Base-by-base conservation (phyloP, 2,888 invertebrate species). In the Hybos culiciformis region DNA sequence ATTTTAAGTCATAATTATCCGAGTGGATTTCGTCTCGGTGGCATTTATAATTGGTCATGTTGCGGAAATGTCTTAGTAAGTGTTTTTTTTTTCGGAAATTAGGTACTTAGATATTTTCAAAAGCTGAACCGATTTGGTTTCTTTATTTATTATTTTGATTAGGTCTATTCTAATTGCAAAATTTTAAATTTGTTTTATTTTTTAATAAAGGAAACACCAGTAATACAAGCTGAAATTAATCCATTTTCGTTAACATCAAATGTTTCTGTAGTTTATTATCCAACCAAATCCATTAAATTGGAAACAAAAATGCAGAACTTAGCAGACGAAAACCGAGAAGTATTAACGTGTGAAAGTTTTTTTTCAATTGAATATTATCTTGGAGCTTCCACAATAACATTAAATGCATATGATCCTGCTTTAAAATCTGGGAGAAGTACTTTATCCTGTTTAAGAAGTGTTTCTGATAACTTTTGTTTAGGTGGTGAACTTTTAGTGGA, bases 21-120 rank as follows among this genome's bases (percentile, higher is more conserved):
- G 1, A 54, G 62, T 0, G 66, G 66, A 9, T 63, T 64, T 51
- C 59, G 63, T 5, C 57, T 65, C 36, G 66, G 66, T 12, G 66
- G 66, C 2, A 52, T 57, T 12, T 63, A 63, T 46, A 57, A 55
- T 12, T 53, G 55, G 14, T 56, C 55, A 11, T 47, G 54, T 8
- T 17, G 45, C 2, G 56, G 55, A 15, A 56, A 63, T 47, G 43
- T 62, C 9, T 52, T 66, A 59, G 66, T 65, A 37, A 54, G 52
- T n/a, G n/a, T n/a, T n/a, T n/a, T n/a, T n/a, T n/a, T n/a, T n/a
- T n/a, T n/a, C n/a, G n/a, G n/a, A n/a, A n/a, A n/a, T n/a, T n/a
- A n/a, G n/a, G n/a, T n/a, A n/a, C n/a, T n/a, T n/a, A n/a, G n/a
- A n/a, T n/a, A n/a, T n/a, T n/a, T n/a, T n/a, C n/a, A n/a, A n/a